Conservation (phyloP, 2,888 invertebrate species). For the Antheraea yamamai region DNA sequence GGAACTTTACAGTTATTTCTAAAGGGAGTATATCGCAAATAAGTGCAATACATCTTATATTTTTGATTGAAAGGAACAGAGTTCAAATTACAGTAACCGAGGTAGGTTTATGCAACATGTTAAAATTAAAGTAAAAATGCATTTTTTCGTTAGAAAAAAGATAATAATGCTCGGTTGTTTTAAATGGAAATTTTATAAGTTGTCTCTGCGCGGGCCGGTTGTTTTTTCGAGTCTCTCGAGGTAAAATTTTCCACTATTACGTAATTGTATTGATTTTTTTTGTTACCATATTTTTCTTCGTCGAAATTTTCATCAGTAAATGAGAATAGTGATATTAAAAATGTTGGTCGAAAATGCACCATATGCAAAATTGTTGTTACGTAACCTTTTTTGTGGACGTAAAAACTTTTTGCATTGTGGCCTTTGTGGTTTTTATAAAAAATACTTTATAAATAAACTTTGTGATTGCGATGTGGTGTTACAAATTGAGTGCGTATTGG, state of each 20-base stretch:
- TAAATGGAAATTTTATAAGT: slow-evolving; percentile 81
- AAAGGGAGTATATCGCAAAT: slow-evolving; percentile 47
- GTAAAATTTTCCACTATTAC: slow-evolving; percentile 68
- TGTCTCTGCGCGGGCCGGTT: slow-evolving; percentile 62
- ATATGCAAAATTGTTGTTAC: neutral
- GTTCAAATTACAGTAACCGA: slow-evolving; percentile 33
- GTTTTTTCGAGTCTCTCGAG: slow-evolving; percentile 59
- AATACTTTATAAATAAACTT: neutral
- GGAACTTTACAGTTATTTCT: slow-evolving; percentile 40
- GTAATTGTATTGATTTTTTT: slow-evolving; percentile 29
- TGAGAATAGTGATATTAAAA: neutral
- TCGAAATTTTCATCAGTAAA: neutral
- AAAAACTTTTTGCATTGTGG: neutral
- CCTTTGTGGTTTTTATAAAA: neutral
- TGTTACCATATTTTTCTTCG: slow-evolving; percentile 24
- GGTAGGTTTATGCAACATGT: slow-evolving; percentile 40
- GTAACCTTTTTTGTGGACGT: neutral
- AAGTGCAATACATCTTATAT: neutral
- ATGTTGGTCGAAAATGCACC: neutral
- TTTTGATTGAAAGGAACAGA: slow-evolving; percentile 30
- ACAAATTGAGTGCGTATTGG: neutral
- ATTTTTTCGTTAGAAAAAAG: slow-evolving; percentile 79
- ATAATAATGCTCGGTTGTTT: slow-evolving; percentile 75
- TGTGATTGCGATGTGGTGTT: neutral
- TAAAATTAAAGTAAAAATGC: slow-evolving; percentile 42